These are phyloP conservation scores for Limulus polyphemus DNA, from an alignment of 2,888 invertebrate species.

Conservation along the genomic window DNA sequence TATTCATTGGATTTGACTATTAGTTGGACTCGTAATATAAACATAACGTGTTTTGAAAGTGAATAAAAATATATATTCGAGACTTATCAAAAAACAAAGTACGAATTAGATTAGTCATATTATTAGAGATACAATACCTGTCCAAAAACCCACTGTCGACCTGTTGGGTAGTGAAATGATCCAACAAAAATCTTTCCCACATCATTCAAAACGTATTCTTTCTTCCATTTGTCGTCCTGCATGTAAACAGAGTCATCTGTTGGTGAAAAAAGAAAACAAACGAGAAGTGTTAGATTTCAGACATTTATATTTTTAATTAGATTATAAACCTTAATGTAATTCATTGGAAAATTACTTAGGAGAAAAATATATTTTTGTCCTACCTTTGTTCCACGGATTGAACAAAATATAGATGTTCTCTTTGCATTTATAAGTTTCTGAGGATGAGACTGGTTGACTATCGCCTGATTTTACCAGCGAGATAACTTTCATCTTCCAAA, in stretches of 20 bases:
- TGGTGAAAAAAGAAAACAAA: slow-evolving; percentile 1
- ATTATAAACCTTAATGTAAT: no score
- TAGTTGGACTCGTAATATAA: no score
- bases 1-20: no score
- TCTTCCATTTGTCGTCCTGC: slow-evolving; percentile 59
- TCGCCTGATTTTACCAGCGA: slow-evolving; percentile 35
- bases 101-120: no score
- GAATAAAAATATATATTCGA: no score
- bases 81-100: no score
- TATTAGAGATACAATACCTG: slow-evolving; percentile 42
- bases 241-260: slow-evolving; percentile 59
- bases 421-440: slow-evolving; percentile 48
- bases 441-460: slow-evolving; percentile 31
- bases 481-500: slow-evolving; percentile 64
- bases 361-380: background rate
- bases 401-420: slow-evolving; percentile 67
- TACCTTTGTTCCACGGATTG: slow-evolving; percentile 82
- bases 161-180: slow-evolving; percentile 65
- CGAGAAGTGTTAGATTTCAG: slow-evolving; percentile 2
- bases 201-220: slow-evolving; percentile 73
- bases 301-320: no score
- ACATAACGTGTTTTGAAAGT: no score
- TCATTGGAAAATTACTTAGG: no score
- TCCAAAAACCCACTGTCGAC: slow-evolving; percentile 79
- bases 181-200: slow-evolving; percentile 85